Conservation (phyloP, 2,888 invertebrate species). For the Macrophya annulata region DNA sequence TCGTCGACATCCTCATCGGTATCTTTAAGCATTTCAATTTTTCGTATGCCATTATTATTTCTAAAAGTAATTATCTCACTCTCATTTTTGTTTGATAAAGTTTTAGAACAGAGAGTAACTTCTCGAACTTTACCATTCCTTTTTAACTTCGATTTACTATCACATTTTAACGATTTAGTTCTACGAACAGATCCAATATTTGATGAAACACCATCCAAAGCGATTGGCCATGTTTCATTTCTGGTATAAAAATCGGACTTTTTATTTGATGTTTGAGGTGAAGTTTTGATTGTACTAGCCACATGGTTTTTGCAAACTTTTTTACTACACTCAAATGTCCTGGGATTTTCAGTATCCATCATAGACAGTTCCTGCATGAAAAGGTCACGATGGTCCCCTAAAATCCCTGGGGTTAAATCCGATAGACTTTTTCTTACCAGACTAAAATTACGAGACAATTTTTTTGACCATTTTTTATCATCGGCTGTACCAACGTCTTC, state of each 20-base stretch:
- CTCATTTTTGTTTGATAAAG: neutral
- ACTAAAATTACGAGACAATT: neutral
- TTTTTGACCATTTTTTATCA: neutral
- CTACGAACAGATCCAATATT: no score
- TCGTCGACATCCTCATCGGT: neutral
- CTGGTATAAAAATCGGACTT: neutral
- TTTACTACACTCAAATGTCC: neutral
- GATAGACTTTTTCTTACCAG: neutral
- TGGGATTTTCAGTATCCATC: neutral
- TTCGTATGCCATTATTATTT: neutral
- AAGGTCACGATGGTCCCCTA: neutral
- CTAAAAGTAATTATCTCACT: neutral
- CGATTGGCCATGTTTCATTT: slow-evolving; percentile 35
- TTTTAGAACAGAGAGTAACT: neutral
- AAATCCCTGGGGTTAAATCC: slow-evolving; percentile 30
- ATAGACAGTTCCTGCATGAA: neutral
- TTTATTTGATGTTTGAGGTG: neutral
- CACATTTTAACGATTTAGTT: slow-evolving; percentile 31
- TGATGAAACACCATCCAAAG: neutral
- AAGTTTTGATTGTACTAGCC: neutral
- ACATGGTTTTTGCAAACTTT: neutral
- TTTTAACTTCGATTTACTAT: neutral
- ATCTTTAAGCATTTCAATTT: neutral
- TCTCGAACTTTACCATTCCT: neutral
- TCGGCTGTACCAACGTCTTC: neutral